Evolutionary conservation across 2,888 invertebrate species (phyloP), one percentile per base, ranked within the genome.

Genomic region (Parnassius orleans): DNA sequence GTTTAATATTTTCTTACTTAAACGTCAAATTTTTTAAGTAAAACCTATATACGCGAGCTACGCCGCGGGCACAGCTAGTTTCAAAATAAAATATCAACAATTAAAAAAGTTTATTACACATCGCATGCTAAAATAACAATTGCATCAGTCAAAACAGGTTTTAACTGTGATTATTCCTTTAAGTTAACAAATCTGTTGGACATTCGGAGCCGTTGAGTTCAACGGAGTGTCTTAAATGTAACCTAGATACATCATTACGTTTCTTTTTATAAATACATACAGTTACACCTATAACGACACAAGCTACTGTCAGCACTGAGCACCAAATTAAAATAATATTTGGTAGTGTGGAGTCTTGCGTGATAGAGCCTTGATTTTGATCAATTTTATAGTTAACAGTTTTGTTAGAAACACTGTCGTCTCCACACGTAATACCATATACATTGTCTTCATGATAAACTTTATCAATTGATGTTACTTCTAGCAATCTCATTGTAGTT

Each of bases 371-470:
- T 5, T 33, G 33, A 0, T 50, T 10, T 42, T 59, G 41, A 7
- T 63, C 58, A 10, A n/a, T 10, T 48, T 59, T 41, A 14, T 64
- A 14, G 14, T 44, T 63, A 12, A 42, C 42, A n/a, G 65, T 53
- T 44, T 66, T 69, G 10, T 71, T 67, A 12, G 60, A 65, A 53
- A 65, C 46, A 33, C 65, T 66, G 12, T 65, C 66, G 54, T 81
- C 78, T 2, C 90, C 90, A 75, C 90, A 90, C 70, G 76, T 77
- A 24, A 90, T 90, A 10, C 90, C 90, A 66, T 87, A 79, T 0
- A 89, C 90, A 68, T 90, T 90, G 57, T 90, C 90, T 64, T 89
- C 89, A 44, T 90, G 86, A 67, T 79, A 89, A 57, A 89, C 74
- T 72, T 87, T 87, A 63, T 90, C 75, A 12, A 87, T 75, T 9